Base-by-base conservation (phyloP, 2,113 vertebrate species). In the Upupa epops region DNA sequence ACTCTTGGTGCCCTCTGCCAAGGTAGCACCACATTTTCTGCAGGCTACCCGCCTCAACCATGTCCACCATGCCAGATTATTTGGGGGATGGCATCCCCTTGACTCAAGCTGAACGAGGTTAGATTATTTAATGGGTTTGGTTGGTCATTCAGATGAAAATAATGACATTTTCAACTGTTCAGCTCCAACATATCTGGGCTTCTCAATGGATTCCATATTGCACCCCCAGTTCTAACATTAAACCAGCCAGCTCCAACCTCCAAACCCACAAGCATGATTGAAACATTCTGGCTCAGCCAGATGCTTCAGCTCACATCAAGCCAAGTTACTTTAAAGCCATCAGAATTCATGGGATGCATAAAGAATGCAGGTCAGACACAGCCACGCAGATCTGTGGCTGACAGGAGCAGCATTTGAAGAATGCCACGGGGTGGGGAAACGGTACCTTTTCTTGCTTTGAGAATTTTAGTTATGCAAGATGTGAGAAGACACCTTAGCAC, bases 181-280 rank as follows among this genome's bases (percentile, higher is more conserved):
- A 70, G 51, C 32, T 69, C 60, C 72, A 85, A 31, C 60, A 2
- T 78, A 89, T 91, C 82, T 5, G 32, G 86, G 45, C 20, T 86
- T 86, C 59, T 59, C 85, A 85, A 91, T 77, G 71, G 71, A 73
- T 69, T 77, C 85, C 92, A 88, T 37, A 85, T 77, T 85, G 60
- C 4, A 2, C 55, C 89, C 71, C 91, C 76, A 32, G 51, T 85
- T 85, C 63, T 14, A 86, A 58, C 12, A 21, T 70, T 29, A 78
- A 91, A 78, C 12, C 65, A 78, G 71, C 55, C 71, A 69, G 71
- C 61, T 89, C 61, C 45, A 91, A 86, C 78, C 81, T 76, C 2
- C 86, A 89, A 91, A 86, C 78, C 81, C 81, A 2, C 86, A 89
- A 31, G 37, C n/a, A 69, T 86, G 89, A 94, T 91, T 91, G 85